Evolutionary conservation across 2,113 vertebrate genomes (phyloP), one percentile per base, ranked within the genome.

Genomic region (Glaucomys volans): DNA sequence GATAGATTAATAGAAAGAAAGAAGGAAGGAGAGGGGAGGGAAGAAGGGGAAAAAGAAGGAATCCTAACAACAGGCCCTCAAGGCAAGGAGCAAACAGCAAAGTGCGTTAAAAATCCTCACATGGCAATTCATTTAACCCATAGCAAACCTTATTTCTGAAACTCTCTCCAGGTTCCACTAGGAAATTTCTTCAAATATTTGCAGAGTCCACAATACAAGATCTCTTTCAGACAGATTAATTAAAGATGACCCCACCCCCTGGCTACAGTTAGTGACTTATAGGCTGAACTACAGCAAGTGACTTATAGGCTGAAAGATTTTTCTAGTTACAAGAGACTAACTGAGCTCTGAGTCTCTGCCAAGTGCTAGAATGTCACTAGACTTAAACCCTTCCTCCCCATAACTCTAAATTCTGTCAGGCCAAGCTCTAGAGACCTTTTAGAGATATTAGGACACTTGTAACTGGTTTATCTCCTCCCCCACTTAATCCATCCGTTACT

Each of bases 111-210:
- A 82, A 96, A 92, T 92, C 22, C 42, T 79, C 17, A 75, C 4
- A 0, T 79, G 47, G 67, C 67, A 86, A 95, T 89, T 91, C 77
- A 69, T 52, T 96, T 87, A 94, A 86, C 47, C 35, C 79, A 76
- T 2, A 1, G 54, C 42, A 97, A 95, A 72, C 24, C 42, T 95
- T 37, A 79, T 87, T 95, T 81, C 75, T 72, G 81, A 96, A 95
- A 89, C 40, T 10, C 50, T 95, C 50, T 96, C 20, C 42, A 80
- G 87, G 76, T 24, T 92, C 42, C 71, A 35, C 71, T 75, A 59
- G 37, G 82, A 94, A 89, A 87, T 92, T 94, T 94, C 67, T 86
- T 93, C 79, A 92, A 90, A 96, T 97, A 92, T 90, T 96, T 97
- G 44, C 75, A 96, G 71, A 96, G 40, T 75, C 64, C 22, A 47